A percentile compares a stretch with the other conserved stretches of the same genome.
phyloP scores from a whole-genome alignment of 2,797 vertebrate genomes.

The Apodemus agrarius region DNA sequence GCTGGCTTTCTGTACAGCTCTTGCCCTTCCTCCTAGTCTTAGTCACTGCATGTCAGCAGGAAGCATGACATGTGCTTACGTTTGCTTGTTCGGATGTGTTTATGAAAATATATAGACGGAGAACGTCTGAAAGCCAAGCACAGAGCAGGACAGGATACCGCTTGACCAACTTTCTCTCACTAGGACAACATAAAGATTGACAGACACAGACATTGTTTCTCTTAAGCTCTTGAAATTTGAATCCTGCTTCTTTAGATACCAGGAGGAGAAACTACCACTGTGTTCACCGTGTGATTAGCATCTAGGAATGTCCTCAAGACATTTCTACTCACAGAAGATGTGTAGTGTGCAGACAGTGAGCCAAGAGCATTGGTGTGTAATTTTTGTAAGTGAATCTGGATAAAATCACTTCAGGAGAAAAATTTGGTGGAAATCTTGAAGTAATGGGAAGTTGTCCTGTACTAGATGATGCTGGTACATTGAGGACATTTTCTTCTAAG shows the following conservation, averaged over 20 bases:
- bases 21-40: too few relatives aligned
- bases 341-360: neutral
- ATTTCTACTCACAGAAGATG: neutral
- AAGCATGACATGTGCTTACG: neutral
- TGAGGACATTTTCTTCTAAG: neutral
- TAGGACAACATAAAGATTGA: neutral
- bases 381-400: neutral
- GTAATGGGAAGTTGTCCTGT: neutral
- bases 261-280: neutral
- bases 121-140: neutral
- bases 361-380: neutral
- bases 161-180: neutral
- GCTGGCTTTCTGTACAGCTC: neutral
- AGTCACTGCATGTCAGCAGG: neutral
- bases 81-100: neutral
- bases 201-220: neutral
- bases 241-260: neutral
- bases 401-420: neutral
- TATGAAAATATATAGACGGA: neutral
- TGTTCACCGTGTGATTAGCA: neutral
- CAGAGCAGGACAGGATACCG: neutral
- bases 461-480: too few relatives aligned
- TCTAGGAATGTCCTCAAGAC: neutral
- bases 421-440: neutral
- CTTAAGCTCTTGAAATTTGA: neutral